Base-by-base conservation (phyloP, 2,797 vertebrate species). In the Sebastes nivosus region DNA sequence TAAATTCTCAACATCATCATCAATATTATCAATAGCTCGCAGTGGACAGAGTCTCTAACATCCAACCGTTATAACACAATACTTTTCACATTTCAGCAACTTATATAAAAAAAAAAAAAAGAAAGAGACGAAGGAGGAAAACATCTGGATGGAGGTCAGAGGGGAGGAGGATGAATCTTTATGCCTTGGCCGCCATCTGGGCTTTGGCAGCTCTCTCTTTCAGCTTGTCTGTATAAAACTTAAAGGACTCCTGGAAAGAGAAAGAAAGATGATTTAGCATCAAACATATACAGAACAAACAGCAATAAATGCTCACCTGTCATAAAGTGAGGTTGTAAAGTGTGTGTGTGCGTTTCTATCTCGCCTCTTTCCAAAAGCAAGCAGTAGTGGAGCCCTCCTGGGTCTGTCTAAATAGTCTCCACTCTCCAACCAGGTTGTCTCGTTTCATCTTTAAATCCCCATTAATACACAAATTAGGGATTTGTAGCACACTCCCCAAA, bases 181-280 rank as follows among this genome's bases (percentile, higher is more conserved):
- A 96, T 32, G 94, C 70, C 7, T 93, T 83, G 2, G 79, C 82
- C 74, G 88, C 88, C 10, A 0, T 38, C 58, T 77, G 14, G 22
- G 14, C 11, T 61, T 80, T 86, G 2, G 38, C 29, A 2, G 2
- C 4, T 60, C 46, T 89, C 36, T 93, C 83, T 83, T 25, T 97
- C 89, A 96, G 86, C 89, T 97, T 95, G 4, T 97, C 91, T 80
- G 90, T 82, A 27, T 98, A 98, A 93, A 97, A 98, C 77, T 69
- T 94, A 74, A 97, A 97, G 6, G 94, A 86, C 89, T 98, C 96
- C 98, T 99, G 92, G 29, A 89, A 87, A 81, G 8, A 81, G 11
- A 73, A 71, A 75, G 10, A 76, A 55, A 83, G 65, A 36, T 1
- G 4, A 64, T 68, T 82, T 38, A 81, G 30, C 36, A 50, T 67